phyloP scores from a whole-genome alignment of 37 sponge, comb jelly and placozoan genomes.

The Cladorhizidae sp. region DNA sequence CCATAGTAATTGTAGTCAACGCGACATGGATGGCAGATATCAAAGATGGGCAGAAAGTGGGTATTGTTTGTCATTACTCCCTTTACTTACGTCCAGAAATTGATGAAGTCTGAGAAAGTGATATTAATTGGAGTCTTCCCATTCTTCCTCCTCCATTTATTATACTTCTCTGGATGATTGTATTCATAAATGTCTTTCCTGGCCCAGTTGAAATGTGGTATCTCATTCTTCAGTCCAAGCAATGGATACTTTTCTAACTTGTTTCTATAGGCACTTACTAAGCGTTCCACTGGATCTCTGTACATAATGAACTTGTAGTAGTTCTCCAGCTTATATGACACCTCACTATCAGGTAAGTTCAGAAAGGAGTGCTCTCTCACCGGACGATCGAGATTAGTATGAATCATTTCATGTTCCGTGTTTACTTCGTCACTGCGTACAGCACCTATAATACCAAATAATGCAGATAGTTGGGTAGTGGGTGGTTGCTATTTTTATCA shows the following conservation, averaged over 20 bases:
- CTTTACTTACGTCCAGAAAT: neutral
- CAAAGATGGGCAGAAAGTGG: slow-evolving; percentile 25
- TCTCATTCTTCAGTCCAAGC: neutral
- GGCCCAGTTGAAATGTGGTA: slow-evolving; percentile 39
- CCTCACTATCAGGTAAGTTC: neutral
- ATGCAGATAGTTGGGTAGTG: too few relatives aligned
- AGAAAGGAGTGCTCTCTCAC: neutral
- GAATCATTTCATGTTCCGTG: too few relatives aligned
- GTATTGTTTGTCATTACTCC: neutral
- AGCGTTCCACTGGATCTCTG: slow-evolving; percentile 32
- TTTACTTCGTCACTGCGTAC: too few relatives aligned
- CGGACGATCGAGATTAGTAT: too few relatives aligned
- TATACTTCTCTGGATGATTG: slow-evolving; percentile 21
- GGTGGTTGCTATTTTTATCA: too few relatives aligned
- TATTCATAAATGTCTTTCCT: slow-evolving; percentile 2
- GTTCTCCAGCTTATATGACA: neutral
- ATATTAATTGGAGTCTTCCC: neutral
- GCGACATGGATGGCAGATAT: slow-evolving; percentile 30
- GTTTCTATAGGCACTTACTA: slow-evolving; percentile 30
- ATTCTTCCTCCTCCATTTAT: neutral
- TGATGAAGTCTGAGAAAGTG: slow-evolving; percentile 32
- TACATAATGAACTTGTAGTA: slow-evolving; percentile 47
- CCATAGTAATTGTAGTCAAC: slow-evolving; percentile 46
- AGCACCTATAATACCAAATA: too few relatives aligned
- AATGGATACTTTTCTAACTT: slow-evolving; percentile 16